phyloP scores from a whole-genome alignment of 2,113 vertebrate species.

The Microtus pennsylvanicus region DNA sequence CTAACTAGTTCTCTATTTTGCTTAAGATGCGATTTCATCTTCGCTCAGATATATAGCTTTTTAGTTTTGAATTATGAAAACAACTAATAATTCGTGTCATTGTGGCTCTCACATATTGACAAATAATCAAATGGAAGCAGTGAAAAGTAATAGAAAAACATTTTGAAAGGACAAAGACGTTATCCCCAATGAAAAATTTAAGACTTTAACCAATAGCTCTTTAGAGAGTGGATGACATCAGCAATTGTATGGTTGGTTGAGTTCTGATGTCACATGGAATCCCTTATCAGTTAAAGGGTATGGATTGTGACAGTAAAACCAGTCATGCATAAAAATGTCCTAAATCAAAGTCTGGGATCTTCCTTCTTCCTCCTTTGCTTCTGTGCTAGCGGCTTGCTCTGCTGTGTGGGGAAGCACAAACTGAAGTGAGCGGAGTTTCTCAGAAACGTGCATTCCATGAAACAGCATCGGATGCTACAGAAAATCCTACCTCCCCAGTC shows the following conservation, averaged over 20 bases:
- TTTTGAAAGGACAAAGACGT: conserved; percentile 48
- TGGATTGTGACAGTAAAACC: conserved; percentile 72
- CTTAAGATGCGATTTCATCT: conserved; percentile 45
- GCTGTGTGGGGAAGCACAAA: not conserved
- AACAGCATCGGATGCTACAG: not conserved
- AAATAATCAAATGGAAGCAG: conserved; percentile 37
- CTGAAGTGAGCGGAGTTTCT: not conserved
- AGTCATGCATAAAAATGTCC: conserved; percentile 73
- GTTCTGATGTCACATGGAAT: conserved; percentile 73
- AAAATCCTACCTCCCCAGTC: not conserved
- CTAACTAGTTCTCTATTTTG: conserved; percentile 10
- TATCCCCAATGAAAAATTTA: conserved; percentile 42
- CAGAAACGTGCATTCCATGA: not conserved
- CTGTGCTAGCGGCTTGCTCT: not conserved
- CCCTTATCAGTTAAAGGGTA: conserved; percentile 47
- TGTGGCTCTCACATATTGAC: conserved; percentile 16
- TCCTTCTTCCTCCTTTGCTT: not conserved
- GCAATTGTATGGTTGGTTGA: conserved; percentile 71
- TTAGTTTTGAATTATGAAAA: conserved; percentile 44
- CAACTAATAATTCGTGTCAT: conserved; percentile 37
- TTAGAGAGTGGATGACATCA: conserved; percentile 73
- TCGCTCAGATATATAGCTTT: conserved; percentile 24
- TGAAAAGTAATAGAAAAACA: conserved; percentile 1
- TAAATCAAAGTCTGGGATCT: conserved; percentile 64
- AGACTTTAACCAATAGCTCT: conserved; percentile 60